Evolutionary conservation across 1,140 invertebrate species (phyloP), one percentile per base, ranked within the genome.

Genomic region (Trigoniulus corallinus): DNA sequence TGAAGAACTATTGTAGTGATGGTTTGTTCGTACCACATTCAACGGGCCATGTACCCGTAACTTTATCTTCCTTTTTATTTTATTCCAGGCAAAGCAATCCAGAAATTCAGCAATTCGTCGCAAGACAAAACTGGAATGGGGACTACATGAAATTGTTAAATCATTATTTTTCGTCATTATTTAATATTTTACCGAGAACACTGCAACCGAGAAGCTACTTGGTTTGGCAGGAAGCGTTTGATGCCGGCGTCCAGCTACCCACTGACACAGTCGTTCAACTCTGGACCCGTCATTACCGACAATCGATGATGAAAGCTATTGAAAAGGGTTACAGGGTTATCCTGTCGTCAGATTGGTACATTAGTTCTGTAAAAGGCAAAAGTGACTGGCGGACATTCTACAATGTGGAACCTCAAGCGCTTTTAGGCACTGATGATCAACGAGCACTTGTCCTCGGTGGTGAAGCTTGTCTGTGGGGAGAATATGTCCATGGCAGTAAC

Each of bases 141-240:
- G 74, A 76, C 52, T 87, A 83, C 61, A 76, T 86, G 54, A 66
- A 77, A 56, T 74, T 73, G 53, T 50, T 85, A 1, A 58, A 85
- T 1, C 56, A 70, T 51, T 59, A 64, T 26, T 59, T 68, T 4
- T 55, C 60, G 27, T 56, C 58, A 18, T 54, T 61, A 15, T 7
- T 7, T 34, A 7, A 7, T 34, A 7, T 7, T 34, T 15, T 15
- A n/a, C n/a, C n/a, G n/a, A n/a, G n/a, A n/a, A n/a, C 62, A 59
- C 3, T 61, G 61, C 41, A 64, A 68, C 21, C n/a, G n/a, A 23
- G 50, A 45, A 53, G 26, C 13, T 74, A 80, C 45, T 73, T 93
- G 21, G 82, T 95, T 1, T 95, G 91, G 91, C 86, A 95, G 69
- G 89, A 94, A 69, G 84, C 94, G 0, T 83, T 87, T 62, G 78